Evolutionary conservation across 2,888 invertebrate species (phyloP).

Genomic region (Noctua pronuba): DNA sequence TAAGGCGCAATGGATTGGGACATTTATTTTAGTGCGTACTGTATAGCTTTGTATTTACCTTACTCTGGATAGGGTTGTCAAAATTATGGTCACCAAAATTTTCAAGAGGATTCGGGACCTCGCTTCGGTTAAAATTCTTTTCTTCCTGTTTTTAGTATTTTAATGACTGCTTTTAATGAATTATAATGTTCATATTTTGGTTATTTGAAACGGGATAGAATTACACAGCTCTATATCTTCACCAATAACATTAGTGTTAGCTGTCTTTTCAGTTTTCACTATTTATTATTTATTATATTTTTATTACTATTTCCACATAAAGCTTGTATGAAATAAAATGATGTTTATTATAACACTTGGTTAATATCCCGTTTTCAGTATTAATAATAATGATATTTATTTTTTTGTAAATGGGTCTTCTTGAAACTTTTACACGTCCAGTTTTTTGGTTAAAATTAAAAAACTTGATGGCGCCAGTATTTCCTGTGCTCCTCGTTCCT

Average conservation of each 20-base stretch:
- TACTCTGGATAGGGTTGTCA: slow-evolving; percentile 46
- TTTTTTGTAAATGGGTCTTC: not conserved
- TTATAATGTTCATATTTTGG: not conserved
- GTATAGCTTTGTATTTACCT: slow-evolving; percentile 47
- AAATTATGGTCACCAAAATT: not conserved
- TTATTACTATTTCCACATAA: too few relatives aligned
- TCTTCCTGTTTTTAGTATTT: not conserved
- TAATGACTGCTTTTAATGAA: too few relatives aligned
- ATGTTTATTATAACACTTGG: too few relatives aligned
- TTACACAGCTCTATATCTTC: too few relatives aligned
- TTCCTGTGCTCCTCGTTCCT: not conserved
- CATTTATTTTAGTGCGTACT: slow-evolving; percentile 43
- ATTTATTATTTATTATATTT: too few relatives aligned
- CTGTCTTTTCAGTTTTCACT: too few relatives aligned
- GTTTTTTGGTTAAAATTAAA: not conserved
- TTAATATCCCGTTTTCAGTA: too few relatives aligned
- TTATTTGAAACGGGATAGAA: not conserved
- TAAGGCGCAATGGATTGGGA: slow-evolving; percentile 52
- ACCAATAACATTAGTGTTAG: too few relatives aligned
- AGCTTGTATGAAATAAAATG: too few relatives aligned
- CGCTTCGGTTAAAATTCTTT: not conserved
- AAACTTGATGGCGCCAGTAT: not conserved
- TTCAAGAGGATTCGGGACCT: not conserved
- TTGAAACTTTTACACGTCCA: too few relatives aligned
- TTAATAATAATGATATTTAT: too few relatives aligned